phyloP scores from a whole-genome alignment of 64 coral and sea anemone genomes.

The Cladopsammia gracilis region DNA sequence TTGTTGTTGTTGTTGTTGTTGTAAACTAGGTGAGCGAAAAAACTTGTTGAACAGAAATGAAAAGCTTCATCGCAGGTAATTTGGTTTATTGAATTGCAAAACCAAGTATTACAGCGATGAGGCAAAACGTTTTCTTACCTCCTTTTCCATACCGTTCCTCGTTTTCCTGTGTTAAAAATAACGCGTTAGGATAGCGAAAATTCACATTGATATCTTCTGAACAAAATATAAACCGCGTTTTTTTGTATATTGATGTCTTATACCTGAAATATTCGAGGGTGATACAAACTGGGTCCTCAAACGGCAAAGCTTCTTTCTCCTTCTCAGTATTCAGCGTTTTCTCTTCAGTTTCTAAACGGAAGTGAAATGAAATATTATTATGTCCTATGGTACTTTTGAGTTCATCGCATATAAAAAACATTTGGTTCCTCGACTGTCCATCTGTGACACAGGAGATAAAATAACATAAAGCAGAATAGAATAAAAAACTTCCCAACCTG shows the following conservation, averaged over 20 bases:
- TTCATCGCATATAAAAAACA: too few relatives aligned
- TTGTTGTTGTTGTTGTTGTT: too few relatives aligned
- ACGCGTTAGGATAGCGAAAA: neutral
- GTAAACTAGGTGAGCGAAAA: too few relatives aligned
- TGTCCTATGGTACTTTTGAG: too few relatives aligned
- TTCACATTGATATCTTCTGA: neutral
- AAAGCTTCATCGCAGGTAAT: too few relatives aligned
- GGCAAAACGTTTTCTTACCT: neutral
- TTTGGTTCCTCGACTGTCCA: too few relatives aligned
- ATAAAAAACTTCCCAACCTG: neutral
- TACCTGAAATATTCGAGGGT: constrained; percentile 54
- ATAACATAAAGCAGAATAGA: too few relatives aligned
- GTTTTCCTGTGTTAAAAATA: constrained; percentile 18
- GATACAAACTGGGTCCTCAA: constrained; percentile 41
- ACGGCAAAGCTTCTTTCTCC: neutral
- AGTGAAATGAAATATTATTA: neutral
- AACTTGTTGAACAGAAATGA: too few relatives aligned
- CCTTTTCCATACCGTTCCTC: constrained; percentile 41
- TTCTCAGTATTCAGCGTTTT: neutral
- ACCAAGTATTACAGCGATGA: too few relatives aligned
- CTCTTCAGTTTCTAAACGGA: neutral
- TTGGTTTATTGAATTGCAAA: too few relatives aligned
- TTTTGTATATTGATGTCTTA: neutral
- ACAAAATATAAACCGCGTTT: neutral
- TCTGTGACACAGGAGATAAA: too few relatives aligned